Percentiles rank a stretch among this genome's conserved stretches.
These are phyloP conservation scores for Drosophila baimaii DNA, from an alignment of 1,140 invertebrate genomes.

Conservation along the genomic window DNA sequence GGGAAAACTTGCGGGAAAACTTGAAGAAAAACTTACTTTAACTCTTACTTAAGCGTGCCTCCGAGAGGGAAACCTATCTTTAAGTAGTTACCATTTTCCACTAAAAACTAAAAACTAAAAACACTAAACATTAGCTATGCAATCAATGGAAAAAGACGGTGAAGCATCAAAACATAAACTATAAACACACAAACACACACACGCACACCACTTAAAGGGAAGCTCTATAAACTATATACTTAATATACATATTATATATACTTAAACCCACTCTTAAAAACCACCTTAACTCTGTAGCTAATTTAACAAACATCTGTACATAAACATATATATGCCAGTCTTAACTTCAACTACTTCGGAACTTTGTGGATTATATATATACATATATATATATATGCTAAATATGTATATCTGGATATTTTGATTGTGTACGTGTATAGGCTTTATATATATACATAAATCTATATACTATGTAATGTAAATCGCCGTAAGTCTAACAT, in stretches of 20 bases:
- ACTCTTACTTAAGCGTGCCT: slow-evolving; percentile 80
- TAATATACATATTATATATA: slow-evolving; percentile 39
- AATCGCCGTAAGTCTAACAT: slow-evolving; percentile 56
- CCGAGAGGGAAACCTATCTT: slow-evolving; percentile 71
- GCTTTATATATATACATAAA: slow-evolving; percentile 28
- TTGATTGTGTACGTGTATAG: slow-evolving; percentile 43
- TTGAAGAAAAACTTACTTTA: slow-evolving; percentile 69
- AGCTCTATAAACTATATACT: slow-evolving; percentile 46
- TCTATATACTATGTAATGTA: slow-evolving; percentile 23
- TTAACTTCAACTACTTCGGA: slow-evolving; percentile 39
- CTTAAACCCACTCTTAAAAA: slow-evolving; percentile 32
- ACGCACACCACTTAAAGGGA: slow-evolving; percentile 46
- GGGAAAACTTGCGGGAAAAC: slow-evolving; percentile 42
- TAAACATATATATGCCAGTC: slow-evolving; percentile 33
- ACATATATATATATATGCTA: slow-evolving; percentile 19
- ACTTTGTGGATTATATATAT: slow-evolving; percentile 39
- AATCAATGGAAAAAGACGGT: slow-evolving; percentile 82
- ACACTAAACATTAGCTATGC: slow-evolving; percentile 69
- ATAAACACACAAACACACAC: slow-evolving; percentile 28
- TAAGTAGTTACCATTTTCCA: slow-evolving; percentile 74
- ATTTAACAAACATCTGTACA: slow-evolving; percentile 31
- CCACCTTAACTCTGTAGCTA: slow-evolving; percentile 46
- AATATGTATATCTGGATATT: slow-evolving; percentile 38
- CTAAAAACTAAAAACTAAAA: slow-evolving; percentile 47
- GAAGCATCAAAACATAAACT: slow-evolving; percentile 53